Evolutionary conservation across 2,797 vertebrate species (phyloP).

Genomic region (Phylloscopus collybita): DNA sequence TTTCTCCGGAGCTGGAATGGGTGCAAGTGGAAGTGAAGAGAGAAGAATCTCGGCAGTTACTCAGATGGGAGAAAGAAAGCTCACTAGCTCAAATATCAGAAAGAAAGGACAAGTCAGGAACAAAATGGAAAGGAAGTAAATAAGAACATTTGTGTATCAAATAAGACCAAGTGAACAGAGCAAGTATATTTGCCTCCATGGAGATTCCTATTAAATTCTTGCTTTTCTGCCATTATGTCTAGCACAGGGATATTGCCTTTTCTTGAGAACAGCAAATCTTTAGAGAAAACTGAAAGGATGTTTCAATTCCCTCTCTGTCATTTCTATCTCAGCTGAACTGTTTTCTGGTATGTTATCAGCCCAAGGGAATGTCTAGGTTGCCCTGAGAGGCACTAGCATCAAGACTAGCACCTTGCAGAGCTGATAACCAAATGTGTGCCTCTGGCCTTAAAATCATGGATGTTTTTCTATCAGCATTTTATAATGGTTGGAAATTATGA

Average conservation of each 20-base stretch:
- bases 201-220: not conserved
- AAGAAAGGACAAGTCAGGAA: not conserved
- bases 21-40: not conserved
- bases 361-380: not conserved
- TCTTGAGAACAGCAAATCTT: not conserved
- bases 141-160: not conserved
- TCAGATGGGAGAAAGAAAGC: not conserved
- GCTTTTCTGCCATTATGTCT: not conserved
- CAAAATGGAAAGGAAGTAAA: not conserved
- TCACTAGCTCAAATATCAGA: not conserved
- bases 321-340: not conserved
- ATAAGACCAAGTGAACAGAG: not conserved
- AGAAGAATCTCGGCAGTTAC: not conserved
- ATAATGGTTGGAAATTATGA: not conserved
- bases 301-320: not conserved
- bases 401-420: not conserved
- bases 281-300: not conserved
- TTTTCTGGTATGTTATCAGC: not conserved
- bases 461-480: not conserved
- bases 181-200: not conserved
- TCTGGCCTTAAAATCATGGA: not conserved
- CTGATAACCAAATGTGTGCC: not conserved
- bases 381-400: not conserved
- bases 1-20: not conserved
- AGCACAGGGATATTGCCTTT: not conserved